Conservation (phyloP, 1,140 invertebrate species). For the Trichogramma pretiosum region DNA sequence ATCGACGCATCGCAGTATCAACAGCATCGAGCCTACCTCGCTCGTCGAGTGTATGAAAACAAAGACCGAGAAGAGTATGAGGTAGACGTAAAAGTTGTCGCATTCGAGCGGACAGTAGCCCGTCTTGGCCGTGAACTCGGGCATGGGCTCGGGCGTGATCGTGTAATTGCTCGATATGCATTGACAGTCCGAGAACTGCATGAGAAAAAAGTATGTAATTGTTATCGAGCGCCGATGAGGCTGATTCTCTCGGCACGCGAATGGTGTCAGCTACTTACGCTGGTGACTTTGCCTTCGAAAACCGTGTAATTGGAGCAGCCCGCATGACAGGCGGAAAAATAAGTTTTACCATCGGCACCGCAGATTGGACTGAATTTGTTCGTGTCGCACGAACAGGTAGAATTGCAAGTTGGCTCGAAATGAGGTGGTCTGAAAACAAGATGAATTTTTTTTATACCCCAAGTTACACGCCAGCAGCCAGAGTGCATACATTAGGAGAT, state of each 20-base stretch:
- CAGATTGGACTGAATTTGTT: constrained; percentile 77
- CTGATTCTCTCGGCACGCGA: too few relatives aligned
- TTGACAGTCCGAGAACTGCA: constrained; percentile 64
- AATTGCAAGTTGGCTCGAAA: constrained; percentile 56
- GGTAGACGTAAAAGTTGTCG: constrained; percentile 71
- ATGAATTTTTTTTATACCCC: too few relatives aligned
- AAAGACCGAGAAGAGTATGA: constrained; percentile 76
- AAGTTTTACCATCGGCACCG: constrained; percentile 67
- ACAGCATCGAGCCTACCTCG: constrained; percentile 82
- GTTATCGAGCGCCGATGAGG: too few relatives aligned
- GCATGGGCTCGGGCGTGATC: constrained; percentile 23
- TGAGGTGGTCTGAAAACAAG: constrained; percentile 32
- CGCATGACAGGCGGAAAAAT: constrained; percentile 82
- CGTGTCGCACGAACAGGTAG: constrained; percentile 61
- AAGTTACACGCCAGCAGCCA: too few relatives aligned
- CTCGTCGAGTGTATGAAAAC: constrained; percentile 87
- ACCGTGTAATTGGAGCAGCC: constrained; percentile 65
- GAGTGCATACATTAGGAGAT: too few relatives aligned
- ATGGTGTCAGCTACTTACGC: too few relatives aligned
- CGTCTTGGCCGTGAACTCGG: constrained; percentile 44
- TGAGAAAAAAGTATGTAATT: constrained; percentile 14
- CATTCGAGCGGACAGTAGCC: constrained; percentile 75
- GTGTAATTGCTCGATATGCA: constrained; percentile 52
- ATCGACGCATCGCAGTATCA: constrained; percentile 84
- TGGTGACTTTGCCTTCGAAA: constrained; percentile 51